Base-by-base conservation (phyloP, 2,888 invertebrate species). In the Drosophila mimica region DNA sequence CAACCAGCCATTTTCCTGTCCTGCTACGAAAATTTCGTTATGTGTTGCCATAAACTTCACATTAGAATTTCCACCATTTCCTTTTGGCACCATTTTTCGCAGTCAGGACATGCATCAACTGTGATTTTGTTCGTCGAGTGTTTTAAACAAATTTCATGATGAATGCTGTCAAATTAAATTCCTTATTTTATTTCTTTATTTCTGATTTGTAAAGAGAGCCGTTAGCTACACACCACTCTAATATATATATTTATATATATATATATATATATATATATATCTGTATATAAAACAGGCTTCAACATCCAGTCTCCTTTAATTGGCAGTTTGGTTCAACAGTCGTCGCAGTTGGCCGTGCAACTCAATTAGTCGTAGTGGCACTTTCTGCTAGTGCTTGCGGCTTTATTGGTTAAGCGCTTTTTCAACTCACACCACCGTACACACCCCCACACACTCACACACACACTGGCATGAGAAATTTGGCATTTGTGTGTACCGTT, bases 31-130 rank as follows among this genome's bases (percentile, higher is more conserved):
- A 73, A 81, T 77, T 86, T 71, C 69, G 74, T 66, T 82, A 86
- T 86, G 88, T 83, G 87, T 82, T 83, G 87, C 83, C 72, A 81
- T 84, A 73, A 83, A 87, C 87, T 89, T 77, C 78, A 76, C 81
- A 85, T 87, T 89, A 78, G 76, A 81, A 83, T 89, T 89, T 86
- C 79, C 79, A 73, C 60, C 57, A 33, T 54, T 64, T 70, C 68
- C 72, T 59, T 25, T 46, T 46, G 15, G 67, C 59, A 53, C 61
- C 74, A 82, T 33, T 49, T 49, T 31, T 25, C 17, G 31, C 59
- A 54, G n/a, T 46, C n/a, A 28, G 36, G 46, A 36, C 46, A 53
- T 48, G 68, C 73, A 72, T 74, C 70, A 80, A 72, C 69, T 75
- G 48, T 48, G 58, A 17, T 28, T 17, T 17, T 11, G 4, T 70